phyloP scores from a whole-genome alignment of 2,888 invertebrate genomes.

The Carterocephalus palaemon region DNA sequence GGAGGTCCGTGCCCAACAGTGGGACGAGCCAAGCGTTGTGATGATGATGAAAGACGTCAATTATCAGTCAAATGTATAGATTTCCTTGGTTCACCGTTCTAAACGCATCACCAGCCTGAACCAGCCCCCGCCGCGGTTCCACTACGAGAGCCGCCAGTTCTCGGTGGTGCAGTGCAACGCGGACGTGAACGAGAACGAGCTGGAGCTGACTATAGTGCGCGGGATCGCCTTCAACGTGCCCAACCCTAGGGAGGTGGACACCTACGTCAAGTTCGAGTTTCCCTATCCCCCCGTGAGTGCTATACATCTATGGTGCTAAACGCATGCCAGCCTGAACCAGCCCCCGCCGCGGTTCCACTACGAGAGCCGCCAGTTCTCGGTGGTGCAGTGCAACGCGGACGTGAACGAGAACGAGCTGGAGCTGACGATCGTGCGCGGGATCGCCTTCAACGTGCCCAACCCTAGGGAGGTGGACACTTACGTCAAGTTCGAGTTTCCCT shows the following conservation, averaged over 20 bases:
- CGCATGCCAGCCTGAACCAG: slow-evolving; percentile 69
- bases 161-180: slow-evolving; percentile 95
- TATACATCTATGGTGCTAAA: no score
- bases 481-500: slow-evolving; percentile 95
- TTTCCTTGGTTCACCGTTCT: no score
- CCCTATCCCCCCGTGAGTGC: slow-evolving; percentile 88
- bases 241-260: slow-evolving; percentile 92
- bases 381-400: slow-evolving; percentile 97
- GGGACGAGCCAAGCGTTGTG: no score
- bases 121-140: slow-evolving; percentile 89
- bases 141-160: slow-evolving; percentile 94
- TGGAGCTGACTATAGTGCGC: slow-evolving; percentile 90
- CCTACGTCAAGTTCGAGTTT: slow-evolving; percentile 95
- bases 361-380: slow-evolving; percentile 91
- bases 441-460: slow-evolving; percentile 89
- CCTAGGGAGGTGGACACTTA: slow-evolving; percentile 95
- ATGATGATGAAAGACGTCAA: no score
- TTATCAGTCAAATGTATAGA: no score
- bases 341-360: slow-evolving; percentile 94
- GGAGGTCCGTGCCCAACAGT: no score
- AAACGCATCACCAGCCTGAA: slow-evolving; percentile 71
- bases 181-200: slow-evolving; percentile 94
- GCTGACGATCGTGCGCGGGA: slow-evolving; percentile 89
- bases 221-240: slow-evolving; percentile 92
- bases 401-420: slow-evolving; percentile 94